Evolutionary conservation across 2,113 vertebrate species (phyloP).

Genomic region (Pyrgilauda ruficollis): DNA sequence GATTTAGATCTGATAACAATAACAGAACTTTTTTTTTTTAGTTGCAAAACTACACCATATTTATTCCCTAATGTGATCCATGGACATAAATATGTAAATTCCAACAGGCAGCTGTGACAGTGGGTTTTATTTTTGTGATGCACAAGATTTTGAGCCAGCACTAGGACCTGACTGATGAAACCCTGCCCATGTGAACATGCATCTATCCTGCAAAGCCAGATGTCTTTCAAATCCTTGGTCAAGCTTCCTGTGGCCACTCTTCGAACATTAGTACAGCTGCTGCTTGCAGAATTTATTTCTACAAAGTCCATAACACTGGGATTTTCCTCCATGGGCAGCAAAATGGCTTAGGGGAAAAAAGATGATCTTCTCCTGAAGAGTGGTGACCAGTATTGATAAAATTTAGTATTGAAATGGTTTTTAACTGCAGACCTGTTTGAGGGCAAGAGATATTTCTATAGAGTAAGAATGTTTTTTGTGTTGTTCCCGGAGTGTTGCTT

Average conservation of each 20-base stretch:
- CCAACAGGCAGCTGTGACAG: not conserved
- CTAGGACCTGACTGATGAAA: not conserved
- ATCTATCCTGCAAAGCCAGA: not conserved
- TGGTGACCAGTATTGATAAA: not conserved
- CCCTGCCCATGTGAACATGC: accelerated
- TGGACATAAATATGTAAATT: not conserved
- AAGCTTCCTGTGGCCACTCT: not conserved
- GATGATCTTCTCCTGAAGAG: not conserved
- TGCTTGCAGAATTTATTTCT: not conserved
- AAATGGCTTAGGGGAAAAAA: not conserved
- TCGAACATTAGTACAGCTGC: not conserved
- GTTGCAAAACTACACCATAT: not conserved
- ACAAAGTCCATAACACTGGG: accelerated
- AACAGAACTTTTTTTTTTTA: not conserved
- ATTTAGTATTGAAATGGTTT: not conserved
- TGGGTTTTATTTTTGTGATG: not conserved
- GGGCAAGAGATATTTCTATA: not conserved
- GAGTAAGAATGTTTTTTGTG: not conserved
- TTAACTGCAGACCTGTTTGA: not conserved
- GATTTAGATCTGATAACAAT: not conserved
- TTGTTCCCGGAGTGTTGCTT: not conserved
- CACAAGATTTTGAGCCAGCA: not conserved
- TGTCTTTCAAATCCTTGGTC: not conserved
- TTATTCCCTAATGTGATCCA: not conserved
- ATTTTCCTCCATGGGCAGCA: not conserved